Conservation (phyloP, 2,113 vertebrate species). For the Grammomys dolichurus region DNA sequence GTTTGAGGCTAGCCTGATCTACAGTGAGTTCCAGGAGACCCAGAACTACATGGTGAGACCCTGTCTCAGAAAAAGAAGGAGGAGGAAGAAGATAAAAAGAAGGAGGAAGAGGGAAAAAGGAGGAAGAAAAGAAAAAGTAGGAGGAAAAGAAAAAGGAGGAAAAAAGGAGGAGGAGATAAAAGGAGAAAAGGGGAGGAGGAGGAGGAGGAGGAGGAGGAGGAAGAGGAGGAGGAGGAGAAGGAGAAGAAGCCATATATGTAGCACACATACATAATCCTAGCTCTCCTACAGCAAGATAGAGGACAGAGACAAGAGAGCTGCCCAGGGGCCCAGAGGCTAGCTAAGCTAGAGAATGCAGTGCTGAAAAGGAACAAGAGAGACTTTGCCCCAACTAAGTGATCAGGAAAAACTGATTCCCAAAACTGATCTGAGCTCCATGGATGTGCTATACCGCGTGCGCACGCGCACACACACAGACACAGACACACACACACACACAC, state of each 20-base stretch:
- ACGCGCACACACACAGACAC: background rate
- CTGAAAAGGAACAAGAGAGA: background rate
- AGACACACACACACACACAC: background rate
- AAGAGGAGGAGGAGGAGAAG: no score
- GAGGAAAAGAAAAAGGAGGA: accelerated
- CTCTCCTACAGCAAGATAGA: background rate
- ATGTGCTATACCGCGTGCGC: background rate
- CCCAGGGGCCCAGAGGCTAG: background rate
- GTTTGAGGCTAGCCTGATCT: background rate
- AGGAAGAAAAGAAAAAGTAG: no score
- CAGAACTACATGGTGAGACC: background rate
- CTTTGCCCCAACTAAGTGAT: background rate
- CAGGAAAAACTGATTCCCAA: background rate
- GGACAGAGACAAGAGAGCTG: background rate
- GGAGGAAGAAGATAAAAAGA: background rate
- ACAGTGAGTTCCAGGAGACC: background rate
- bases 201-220: no score
- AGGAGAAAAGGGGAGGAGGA: background rate
- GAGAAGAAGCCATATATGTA: no score
- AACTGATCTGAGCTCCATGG: background rate
- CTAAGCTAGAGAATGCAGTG: background rate
- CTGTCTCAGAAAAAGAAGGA: background rate
- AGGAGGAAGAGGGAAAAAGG: no score
- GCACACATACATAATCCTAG: background rate
- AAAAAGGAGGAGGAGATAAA: no score